phyloP scores from a whole-genome alignment of 1,140 invertebrate genomes.

The Drosophila dunni region DNA sequence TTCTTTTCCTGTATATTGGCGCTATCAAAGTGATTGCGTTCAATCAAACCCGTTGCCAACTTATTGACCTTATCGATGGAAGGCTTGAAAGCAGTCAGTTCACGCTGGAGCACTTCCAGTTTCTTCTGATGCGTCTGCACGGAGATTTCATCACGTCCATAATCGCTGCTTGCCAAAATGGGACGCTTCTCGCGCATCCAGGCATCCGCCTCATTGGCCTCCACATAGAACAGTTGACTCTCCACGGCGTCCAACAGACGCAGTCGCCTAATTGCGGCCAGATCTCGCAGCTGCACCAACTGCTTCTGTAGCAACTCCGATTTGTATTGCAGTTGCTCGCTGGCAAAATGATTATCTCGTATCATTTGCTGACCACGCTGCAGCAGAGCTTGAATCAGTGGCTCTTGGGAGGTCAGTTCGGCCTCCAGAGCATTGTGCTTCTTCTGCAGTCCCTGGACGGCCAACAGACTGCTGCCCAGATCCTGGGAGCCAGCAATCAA shows the following conservation, averaged over 20 bases:
- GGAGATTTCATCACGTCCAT: conserved; percentile 95
- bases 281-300: conserved; percentile 88
- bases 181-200: conserved; percentile 95
- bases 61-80: conserved; percentile 89
- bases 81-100: conserved; percentile 90
- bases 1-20: conserved; percentile 90
- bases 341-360: conserved; percentile 93
- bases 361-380: conserved; percentile 91
- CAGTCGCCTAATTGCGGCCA: conserved; percentile 89
- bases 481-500: conserved; percentile 92
- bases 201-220: conserved; percentile 93
- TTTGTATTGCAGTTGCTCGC: conserved; percentile 86
- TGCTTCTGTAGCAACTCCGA: conserved; percentile 87
- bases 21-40: conserved; percentile 92
- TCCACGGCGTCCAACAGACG: conserved; percentile 93
- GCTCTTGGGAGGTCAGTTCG: conserved; percentile 92
- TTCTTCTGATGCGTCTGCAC: conserved; percentile 92
- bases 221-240: conserved; percentile 94
- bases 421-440: conserved; percentile 96
- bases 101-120: conserved; percentile 92
- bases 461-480: conserved; percentile 90
- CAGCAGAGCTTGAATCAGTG: conserved; percentile 90
- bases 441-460: conserved; percentile 98
- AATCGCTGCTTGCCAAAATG: conserved; percentile 90
- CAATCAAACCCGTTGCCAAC: conserved; percentile 88